Base-by-base conservation (phyloP, 2,888 invertebrate genomes). In the Quadroppia sp. region DNA sequence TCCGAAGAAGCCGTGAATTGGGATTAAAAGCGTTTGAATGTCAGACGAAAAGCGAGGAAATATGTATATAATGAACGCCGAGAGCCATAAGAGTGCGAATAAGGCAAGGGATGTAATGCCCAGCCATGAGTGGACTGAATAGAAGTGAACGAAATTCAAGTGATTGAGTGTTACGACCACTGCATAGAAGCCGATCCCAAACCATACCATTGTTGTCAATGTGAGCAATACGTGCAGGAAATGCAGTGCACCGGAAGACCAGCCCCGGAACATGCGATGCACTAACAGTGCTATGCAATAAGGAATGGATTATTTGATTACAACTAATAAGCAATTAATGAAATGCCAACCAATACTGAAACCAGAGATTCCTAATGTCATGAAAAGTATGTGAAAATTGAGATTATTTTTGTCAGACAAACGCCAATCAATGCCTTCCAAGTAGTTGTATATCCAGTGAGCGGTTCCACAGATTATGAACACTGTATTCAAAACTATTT, bases 371-470 rank as follows among this genome's bases (percentile, higher is more conserved):
- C 45, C 45, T 69, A 69, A 69, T 25, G 69, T 42, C 42, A 45
- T 69, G 42, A 69, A 69, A 17, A 69, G 45, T 69, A 45, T 42
- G 13, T 69, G 69, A 7, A 69, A 69, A 42, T 69, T 69, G 42
- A 42, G 40, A 23, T 45, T 15, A 45, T n/a, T 42, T 11, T 28
- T 20, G 17, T 25, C 25, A n/a, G 40, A 23, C 11, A 42, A 42
- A 69, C 45, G 25, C 69, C 69, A 69, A 15, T 69, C 45, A 20
- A 69, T 11, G 4, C 69, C 45, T 2, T 23, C 45, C 28, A 45
- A 28, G 13, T 69, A 23, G 25, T 69, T 45, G 36, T 69, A 69
- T 28, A 42, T 42, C 69, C 69, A 69, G 25, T 69, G 69, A 42
- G 28, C 23, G 4, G 13, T 42, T 28, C 7, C 42, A 1, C 23